Conservation (phyloP, 2,797 vertebrate species). For the Crocidura indochinensis region DNA sequence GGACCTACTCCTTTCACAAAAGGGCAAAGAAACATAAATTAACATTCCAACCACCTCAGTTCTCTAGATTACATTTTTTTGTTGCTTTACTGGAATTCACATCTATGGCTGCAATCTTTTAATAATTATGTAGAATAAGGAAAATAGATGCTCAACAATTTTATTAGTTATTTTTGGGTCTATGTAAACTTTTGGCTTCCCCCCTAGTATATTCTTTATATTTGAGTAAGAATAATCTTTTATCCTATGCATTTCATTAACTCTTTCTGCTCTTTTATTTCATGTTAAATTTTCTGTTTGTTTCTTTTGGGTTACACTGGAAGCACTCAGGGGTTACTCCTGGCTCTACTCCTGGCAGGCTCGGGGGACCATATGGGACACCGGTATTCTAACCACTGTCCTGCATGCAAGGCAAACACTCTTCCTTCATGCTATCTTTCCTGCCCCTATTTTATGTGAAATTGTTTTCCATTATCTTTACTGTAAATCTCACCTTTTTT, state of each 20-base stretch:
- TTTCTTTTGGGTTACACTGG: too few species aligned
- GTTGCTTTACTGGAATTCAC: neutral
- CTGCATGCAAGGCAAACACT: too few species aligned
- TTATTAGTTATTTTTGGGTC: constrained; percentile 44
- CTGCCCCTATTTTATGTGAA: too few species aligned
- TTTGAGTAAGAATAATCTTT: constrained; percentile 52
- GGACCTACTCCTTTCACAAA: neutral
- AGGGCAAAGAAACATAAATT: neutral
- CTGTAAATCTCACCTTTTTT: constrained; percentile 41
- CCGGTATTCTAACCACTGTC: too few species aligned
- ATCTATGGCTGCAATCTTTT: neutral
- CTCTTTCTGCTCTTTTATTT: constrained; percentile 59
- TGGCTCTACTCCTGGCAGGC: too few species aligned
- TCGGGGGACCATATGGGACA: too few species aligned
- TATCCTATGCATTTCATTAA: constrained; percentile 55
- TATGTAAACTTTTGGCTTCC: constrained; percentile 28
- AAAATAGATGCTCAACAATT: constrained; percentile 28
- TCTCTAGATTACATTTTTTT: neutral
- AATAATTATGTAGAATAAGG: neutral
- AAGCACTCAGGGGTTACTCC: too few species aligned
- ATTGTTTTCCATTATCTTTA: constrained; percentile 23
- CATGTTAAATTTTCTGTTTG: constrained; percentile 53
- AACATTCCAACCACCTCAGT: neutral
- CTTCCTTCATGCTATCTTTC: too few species aligned
- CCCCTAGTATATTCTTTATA: constrained; percentile 16